phyloP scores from a whole-genome alignment of 2,113 vertebrate species.

The Myotis davidii region DNA sequence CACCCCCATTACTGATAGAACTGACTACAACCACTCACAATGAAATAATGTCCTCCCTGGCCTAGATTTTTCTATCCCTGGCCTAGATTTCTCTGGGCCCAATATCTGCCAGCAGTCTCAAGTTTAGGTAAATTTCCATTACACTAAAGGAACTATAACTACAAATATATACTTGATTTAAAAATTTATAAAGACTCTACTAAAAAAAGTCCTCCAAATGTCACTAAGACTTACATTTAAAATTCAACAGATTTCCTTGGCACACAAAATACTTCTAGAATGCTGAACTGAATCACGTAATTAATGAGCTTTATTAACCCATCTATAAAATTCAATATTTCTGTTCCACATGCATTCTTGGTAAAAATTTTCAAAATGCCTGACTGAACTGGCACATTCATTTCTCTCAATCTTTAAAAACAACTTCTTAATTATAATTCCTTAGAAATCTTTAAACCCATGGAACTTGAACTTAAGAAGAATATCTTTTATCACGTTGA shows the following conservation, averaged over 20 bases:
- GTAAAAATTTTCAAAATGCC: slow-evolving; percentile 34
- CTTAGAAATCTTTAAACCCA: slow-evolving; percentile 15
- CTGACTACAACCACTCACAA: neutral
- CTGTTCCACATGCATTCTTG: neutral
- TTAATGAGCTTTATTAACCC: neutral
- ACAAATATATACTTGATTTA: neutral
- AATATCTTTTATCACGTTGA: neutral
- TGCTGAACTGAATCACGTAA: neutral
- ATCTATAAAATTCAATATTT: neutral
- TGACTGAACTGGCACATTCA: neutral
- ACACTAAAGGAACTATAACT: slow-evolving; percentile 21
- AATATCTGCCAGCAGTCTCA: neutral
- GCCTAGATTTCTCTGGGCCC: neutral
- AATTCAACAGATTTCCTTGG: neutral
- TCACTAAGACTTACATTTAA: slow-evolving; percentile 47
- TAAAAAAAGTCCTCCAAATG: slow-evolving; percentile 41
- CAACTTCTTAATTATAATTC: neutral
- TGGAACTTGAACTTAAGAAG: neutral
- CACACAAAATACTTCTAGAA: slow-evolving; percentile 49
- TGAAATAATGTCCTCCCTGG: neutral
- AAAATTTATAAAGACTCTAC: neutral
- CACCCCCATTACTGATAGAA: neutral
- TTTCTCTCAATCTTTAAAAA: slow-evolving; percentile 33
- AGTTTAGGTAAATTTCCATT: slow-evolving; percentile 18
- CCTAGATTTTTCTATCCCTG: neutral